Evolutionary conservation across 2,113 vertebrate genomes (phyloP).

Genomic region (Gorsachius goisagi): DNA sequence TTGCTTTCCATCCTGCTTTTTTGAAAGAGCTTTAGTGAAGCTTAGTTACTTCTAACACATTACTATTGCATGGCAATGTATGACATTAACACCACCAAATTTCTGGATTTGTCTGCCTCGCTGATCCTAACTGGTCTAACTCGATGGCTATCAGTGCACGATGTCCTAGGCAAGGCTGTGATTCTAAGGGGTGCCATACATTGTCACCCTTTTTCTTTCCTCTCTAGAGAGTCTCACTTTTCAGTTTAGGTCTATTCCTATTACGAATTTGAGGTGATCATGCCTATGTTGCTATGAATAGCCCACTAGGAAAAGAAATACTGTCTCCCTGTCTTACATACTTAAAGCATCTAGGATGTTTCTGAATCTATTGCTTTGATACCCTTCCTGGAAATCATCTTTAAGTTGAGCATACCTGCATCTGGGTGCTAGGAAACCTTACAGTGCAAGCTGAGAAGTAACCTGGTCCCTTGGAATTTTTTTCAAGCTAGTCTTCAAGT

Average conservation of each 20-base stretch:
- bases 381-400: background rate
- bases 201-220: background rate
- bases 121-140: background rate
- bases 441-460: background rate
- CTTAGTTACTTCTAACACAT: background rate
- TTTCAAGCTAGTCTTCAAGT: background rate
- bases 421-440: background rate
- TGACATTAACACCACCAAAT: background rate
- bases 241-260: background rate
- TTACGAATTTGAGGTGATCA: background rate
- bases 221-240: background rate
- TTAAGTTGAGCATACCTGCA: background rate
- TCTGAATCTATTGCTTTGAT: background rate
- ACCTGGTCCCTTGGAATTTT: background rate
- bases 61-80: background rate
- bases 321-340: background rate
- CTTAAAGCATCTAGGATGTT: background rate
- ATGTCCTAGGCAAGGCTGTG: background rate
- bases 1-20: background rate
- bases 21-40: background rate
- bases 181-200: background rate
- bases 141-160: background rate
- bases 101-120: background rate
- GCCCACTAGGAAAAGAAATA: background rate
- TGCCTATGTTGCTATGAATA: background rate